Conservation (phyloP, 2,113 vertebrate species). For the Gasterosteus aculeatus region DNA sequence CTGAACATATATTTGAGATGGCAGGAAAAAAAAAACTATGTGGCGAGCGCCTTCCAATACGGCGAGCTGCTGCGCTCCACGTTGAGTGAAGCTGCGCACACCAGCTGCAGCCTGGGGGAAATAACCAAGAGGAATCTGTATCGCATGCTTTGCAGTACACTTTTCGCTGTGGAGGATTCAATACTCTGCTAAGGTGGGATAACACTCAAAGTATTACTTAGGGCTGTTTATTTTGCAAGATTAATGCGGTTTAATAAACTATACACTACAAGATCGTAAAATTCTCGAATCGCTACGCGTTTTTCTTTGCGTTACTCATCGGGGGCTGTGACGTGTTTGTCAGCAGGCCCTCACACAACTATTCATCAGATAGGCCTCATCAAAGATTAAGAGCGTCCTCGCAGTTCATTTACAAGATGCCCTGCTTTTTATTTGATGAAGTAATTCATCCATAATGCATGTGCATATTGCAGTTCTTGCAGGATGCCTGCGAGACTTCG, state of each 20-base stretch:
- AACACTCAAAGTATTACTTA: conserved; percentile 13
- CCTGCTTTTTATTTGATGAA: conserved; percentile 76
- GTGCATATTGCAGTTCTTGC: conserved; percentile 65
- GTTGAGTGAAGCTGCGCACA: conserved; percentile 44
- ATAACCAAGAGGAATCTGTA: conserved; percentile 35
- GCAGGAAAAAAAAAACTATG: conserved; percentile 43
- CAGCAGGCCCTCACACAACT: conserved; percentile 55
- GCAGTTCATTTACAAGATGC: conserved; percentile 73
- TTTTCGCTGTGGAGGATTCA: conserved; percentile 20
- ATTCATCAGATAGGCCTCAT: conserved; percentile 75
- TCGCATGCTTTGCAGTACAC: conserved; percentile 10
- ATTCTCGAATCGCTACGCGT: conserved; percentile 27
- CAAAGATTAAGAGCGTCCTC: conserved; percentile 76
- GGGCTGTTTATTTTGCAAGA: conserved; percentile 19
- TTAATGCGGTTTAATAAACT: conserved; percentile 58
- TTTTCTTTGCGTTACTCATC: conserved; percentile 29
- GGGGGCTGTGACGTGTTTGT: conserved; percentile 47
- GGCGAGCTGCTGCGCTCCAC: conserved; percentile 51
- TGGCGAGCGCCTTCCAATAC: conserved; percentile 44
- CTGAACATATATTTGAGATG: conserved; percentile 78
- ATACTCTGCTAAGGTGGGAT: conserved; percentile 22
- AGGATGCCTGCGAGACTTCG: conserved; percentile 54
- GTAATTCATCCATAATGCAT: conserved; percentile 80
- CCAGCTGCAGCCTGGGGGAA: conserved; percentile 60
- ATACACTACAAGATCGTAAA: conserved; percentile 5